Conservation (phyloP, 1,140 invertebrate genomes). For the Mamestra configurata region DNA sequence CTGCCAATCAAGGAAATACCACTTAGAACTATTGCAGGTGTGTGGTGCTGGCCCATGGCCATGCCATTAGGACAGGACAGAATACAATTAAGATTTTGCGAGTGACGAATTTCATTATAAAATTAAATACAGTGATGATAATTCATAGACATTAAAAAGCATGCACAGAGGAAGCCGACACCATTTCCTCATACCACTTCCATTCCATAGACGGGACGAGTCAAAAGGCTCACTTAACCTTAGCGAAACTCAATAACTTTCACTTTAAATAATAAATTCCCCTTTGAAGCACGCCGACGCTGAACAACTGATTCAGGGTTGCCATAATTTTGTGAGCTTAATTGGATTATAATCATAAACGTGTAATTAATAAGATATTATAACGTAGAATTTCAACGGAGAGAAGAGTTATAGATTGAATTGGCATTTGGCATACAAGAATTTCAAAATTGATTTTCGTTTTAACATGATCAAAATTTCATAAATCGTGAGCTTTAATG, state of each 20-base stretch:
- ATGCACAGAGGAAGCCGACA: slow-evolving; percentile 75
- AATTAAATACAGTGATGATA: slow-evolving; percentile 70
- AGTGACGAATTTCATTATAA: neutral
- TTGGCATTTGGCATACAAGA: neutral
- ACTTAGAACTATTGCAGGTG: neutral
- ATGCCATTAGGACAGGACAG: neutral
- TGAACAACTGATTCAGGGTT: slow-evolving; percentile 76
- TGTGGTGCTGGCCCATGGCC: too few species aligned
- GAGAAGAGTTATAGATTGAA: neutral
- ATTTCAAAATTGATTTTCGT: neutral
- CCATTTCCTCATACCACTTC: slow-evolving; percentile 64
- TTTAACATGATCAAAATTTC: neutral
- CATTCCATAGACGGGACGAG: slow-evolving; percentile 72
- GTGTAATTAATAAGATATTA: slow-evolving; percentile 47
- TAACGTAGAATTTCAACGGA: neutral
- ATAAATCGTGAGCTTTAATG: too few species aligned
- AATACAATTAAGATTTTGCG: neutral
- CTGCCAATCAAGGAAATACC: slow-evolving; percentile 9
- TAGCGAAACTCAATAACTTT: slow-evolving; percentile 87
- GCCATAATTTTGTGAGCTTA: slow-evolving; percentile 62
- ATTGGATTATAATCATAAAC: slow-evolving; percentile 54
- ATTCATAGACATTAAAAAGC: slow-evolving; percentile 72
- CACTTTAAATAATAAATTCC: slow-evolving; percentile 86
- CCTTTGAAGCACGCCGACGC: slow-evolving; percentile 76
- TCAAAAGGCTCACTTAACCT: slow-evolving; percentile 86